Conservation (phyloP, 2,797 vertebrate genomes). For the Scolopax rusticola region DNA sequence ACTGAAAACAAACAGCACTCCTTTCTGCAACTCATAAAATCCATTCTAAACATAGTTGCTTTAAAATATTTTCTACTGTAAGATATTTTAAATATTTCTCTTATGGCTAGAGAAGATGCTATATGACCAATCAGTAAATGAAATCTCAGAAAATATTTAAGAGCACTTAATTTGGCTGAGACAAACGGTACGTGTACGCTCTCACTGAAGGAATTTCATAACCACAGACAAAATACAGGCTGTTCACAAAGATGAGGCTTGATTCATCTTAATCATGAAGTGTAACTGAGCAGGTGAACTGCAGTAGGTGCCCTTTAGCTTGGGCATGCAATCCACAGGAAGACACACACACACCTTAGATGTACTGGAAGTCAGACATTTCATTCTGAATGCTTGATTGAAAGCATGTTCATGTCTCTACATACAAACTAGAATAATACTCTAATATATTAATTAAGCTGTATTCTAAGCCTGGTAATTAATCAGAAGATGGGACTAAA, state of each 20-base stretch:
- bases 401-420: not conserved
- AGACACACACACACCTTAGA: not conserved
- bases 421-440: not conserved
- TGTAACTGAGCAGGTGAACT: not conserved
- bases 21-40: not conserved
- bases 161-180: not conserved
- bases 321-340: not conserved
- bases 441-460: not conserved
- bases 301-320: not conserved
- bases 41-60: not conserved
- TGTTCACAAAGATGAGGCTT: not conserved
- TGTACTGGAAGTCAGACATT: not conserved
- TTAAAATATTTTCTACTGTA: not conserved
- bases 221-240: not conserved
- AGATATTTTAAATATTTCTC: not conserved
- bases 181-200: not conserved
- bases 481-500: not conserved
- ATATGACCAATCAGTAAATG: not conserved
- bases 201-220: not conserved
- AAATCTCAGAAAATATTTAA: not conserved
- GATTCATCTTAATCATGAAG: not conserved
- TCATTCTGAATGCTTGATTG: not conserved
- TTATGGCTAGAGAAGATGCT: not conserved
- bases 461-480: not conserved
- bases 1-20: not conserved